Percentiles rank a stretch among this genome's conserved stretches.
Conservation (phyloP, 2,797 vertebrate species). For the Sus cebifrons region DNA sequence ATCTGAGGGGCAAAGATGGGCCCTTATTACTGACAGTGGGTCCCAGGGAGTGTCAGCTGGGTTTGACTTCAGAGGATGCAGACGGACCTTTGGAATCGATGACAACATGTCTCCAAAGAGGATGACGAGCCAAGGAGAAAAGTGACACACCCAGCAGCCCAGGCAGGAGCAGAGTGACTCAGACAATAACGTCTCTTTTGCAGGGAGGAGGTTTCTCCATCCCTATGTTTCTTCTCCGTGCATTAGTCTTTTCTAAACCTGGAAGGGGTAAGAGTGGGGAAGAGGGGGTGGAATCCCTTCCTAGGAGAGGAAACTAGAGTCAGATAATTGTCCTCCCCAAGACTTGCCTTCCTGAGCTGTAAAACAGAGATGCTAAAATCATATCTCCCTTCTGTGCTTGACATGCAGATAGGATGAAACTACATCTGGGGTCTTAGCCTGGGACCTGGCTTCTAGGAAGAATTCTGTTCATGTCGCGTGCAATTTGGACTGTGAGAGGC, state of each 20-base stretch:
- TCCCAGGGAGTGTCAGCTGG: not conserved
- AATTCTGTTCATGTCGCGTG: not conserved
- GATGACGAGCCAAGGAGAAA: not conserved
- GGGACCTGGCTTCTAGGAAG: not conserved
- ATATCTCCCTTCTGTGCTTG: not conserved
- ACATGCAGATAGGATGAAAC: not conserved
- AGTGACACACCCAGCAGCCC: not conserved
- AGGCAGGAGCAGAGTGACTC: not conserved
- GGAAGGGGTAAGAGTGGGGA: not conserved
- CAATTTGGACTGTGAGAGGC: not conserved
- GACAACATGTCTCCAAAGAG: slow-evolving; percentile 69
- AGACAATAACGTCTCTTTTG: not conserved
- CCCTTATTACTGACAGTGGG: not conserved
- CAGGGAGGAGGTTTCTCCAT: not conserved
- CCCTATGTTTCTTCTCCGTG: not conserved
- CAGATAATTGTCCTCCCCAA: not conserved
- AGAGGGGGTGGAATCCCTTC: not conserved
- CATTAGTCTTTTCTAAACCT: not conserved
- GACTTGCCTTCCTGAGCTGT: not conserved
- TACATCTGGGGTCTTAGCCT: not conserved
- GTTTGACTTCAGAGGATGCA: slow-evolving; percentile 61
- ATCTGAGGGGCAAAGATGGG: not conserved
- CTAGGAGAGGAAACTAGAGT: not conserved
- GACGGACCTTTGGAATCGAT: slow-evolving; percentile 59
- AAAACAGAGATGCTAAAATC: not conserved